Evolutionary conservation across 2,888 invertebrate species (phyloP).

Genomic region (Drosophila diplacantha): DNA sequence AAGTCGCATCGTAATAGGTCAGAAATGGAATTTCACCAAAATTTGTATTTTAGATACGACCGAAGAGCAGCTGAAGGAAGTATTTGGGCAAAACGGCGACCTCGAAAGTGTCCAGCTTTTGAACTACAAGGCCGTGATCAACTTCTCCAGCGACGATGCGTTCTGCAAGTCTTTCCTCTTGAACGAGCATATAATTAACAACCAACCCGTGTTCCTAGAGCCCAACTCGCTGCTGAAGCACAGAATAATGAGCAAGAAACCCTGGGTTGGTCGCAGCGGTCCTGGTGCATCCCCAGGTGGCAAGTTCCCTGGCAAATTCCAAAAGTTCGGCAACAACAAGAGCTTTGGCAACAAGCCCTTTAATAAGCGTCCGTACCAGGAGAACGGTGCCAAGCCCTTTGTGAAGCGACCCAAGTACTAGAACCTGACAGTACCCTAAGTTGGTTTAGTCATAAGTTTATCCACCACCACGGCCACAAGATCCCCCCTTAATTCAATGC

Average conservation of each 20-base stretch:
- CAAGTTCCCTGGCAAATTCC: slow-evolving; percentile 17
- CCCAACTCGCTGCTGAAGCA: slow-evolving; percentile 63
- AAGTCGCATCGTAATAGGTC: background rate
- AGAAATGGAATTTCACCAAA: background rate
- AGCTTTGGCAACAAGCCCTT: slow-evolving; percentile 22
- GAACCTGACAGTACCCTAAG: slow-evolving; percentile 3
- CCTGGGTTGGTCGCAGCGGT: no score
- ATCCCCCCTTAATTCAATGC: slow-evolving; percentile 12
- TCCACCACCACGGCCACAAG: slow-evolving; percentile 3
- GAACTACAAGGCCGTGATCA: slow-evolving; percentile 51
- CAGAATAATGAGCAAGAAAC: slow-evolving; percentile 9
- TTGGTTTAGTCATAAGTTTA: slow-evolving; percentile 16
- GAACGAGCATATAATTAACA: slow-evolving; percentile 52
- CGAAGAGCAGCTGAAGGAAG: slow-evolving; percentile 46
- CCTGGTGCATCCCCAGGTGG: background rate
- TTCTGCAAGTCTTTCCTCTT: slow-evolving; percentile 69
- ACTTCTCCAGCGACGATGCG: slow-evolving; percentile 57
- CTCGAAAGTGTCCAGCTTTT: slow-evolving; percentile 45
- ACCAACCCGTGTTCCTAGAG: slow-evolving; percentile 63
- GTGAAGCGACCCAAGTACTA: slow-evolving; percentile 44
- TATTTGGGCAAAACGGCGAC: slow-evolving; percentile 57
- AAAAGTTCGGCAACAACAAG: slow-evolving; percentile 10
- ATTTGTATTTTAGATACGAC: slow-evolving; percentile 30
- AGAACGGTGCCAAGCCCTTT: slow-evolving; percentile 21
- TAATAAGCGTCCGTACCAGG: slow-evolving; percentile 49